phyloP scores from a whole-genome alignment of 2,797 vertebrate species.

The Sebastes hubbsi region DNA sequence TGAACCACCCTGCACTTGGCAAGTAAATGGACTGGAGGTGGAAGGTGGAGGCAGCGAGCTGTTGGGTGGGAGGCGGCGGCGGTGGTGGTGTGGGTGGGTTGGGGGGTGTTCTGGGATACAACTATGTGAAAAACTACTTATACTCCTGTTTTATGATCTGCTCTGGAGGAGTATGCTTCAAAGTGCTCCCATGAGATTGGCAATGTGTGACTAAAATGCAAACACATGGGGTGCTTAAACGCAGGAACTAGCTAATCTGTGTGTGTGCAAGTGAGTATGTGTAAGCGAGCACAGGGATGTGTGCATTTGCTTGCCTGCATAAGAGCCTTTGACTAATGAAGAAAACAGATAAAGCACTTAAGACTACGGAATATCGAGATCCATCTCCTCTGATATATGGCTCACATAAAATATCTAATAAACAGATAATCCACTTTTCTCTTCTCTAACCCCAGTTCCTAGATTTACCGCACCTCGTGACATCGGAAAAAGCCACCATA shows the following conservation, averaged over 20 bases:
- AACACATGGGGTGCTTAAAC: slow-evolving; percentile 84
- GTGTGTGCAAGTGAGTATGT: slow-evolving; percentile 45
- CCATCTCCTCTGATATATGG: slow-evolving; percentile 73
- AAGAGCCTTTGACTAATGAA: slow-evolving; percentile 67
- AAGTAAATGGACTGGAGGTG: slow-evolving; percentile 45
- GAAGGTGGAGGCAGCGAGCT: slow-evolving; percentile 51
- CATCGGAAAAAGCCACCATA: slow-evolving; percentile 27
- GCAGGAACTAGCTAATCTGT: slow-evolving; percentile 79
- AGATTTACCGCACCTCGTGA: slow-evolving; percentile 61
- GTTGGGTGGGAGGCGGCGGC: slow-evolving; percentile 23
- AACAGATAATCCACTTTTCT: slow-evolving; percentile 75
- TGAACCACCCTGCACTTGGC: background rate
- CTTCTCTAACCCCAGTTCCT: slow-evolving; percentile 33
- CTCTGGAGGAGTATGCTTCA: slow-evolving; percentile 80
- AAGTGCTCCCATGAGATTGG: slow-evolving; percentile 80
- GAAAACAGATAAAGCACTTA: slow-evolving; percentile 77
- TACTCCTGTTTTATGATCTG: slow-evolving; percentile 82
- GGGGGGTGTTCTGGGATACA: slow-evolving; percentile 60
- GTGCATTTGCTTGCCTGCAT: slow-evolving; percentile 28
- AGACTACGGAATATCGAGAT: slow-evolving; percentile 42
- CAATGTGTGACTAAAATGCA: slow-evolving; percentile 85
- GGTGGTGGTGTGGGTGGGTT: slow-evolving; percentile 1
- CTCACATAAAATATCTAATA: slow-evolving; percentile 78
- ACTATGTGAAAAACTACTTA: slow-evolving; percentile 80
- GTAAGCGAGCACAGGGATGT: slow-evolving; percentile 9